Base-by-base conservation (phyloP, 2,888 invertebrate species). In the Ennomos fuscantarius region DNA sequence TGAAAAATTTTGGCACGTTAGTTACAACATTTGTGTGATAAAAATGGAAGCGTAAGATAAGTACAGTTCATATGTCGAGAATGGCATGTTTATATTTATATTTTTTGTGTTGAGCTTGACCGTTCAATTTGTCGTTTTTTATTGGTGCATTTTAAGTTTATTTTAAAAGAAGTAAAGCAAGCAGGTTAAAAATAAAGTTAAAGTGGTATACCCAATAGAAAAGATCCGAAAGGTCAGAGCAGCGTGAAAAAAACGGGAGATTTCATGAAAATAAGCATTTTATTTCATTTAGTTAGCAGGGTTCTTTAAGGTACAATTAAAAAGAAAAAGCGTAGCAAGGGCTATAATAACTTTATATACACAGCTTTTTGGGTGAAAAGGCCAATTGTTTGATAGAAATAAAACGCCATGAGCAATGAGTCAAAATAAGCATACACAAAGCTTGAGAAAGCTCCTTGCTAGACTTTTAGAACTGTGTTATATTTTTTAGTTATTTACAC, bases 61-160 rank as follows among this genome's bases (percentile, higher is more conserved):
- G 55, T 44, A 40, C 45, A 62, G 37, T 86, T 82, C 24, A 89
- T 36, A 86, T 76, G 66, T 91, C 89, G 79, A 92, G 82, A 84
- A 92, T 90, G 68, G 88, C 85, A 65, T 91, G 89, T 91, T 90
- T 90, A 60, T 81, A 86, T 88, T 86, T 90, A 83, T 86, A 86
- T 92, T 92, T 92, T 90, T 91, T 92, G 76, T 77, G 76, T 84
- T 78, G 86, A 87, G 90, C 92, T 90, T 92, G 89, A 89, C 87
- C 84, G 87, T 79, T 73, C 66, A 87, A 85, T 73, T 82, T 76
- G 81, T 82, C 81, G 81, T 83, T 85, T 85, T 82, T 83, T 86
- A 85, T 90, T 89, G 86, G 90, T 89, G 88, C 83, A 81, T 76
- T 74, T 78, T 70, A 73, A 75, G 74, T 72, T 71, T 65, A 65